Evolutionary conservation across 2,113 vertebrate species (phyloP).

Genomic region (Plotosus lineatus): DNA sequence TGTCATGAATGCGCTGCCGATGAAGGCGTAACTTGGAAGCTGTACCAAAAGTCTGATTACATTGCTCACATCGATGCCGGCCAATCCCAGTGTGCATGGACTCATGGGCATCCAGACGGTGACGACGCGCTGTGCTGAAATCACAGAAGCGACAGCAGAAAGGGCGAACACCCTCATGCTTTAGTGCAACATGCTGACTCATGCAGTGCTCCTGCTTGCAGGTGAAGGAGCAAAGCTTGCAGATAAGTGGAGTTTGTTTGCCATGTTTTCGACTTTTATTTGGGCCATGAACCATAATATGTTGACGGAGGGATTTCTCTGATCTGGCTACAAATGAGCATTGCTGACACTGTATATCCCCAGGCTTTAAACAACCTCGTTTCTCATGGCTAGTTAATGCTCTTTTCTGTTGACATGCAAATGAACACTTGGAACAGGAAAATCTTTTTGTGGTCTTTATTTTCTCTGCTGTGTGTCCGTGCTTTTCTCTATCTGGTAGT

Average conservation of each 20-base stretch:
- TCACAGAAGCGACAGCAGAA: constrained; percentile 82
- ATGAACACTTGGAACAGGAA: constrained; percentile 80
- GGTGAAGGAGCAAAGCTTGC: constrained; percentile 76
- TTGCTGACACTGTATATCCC: constrained; percentile 71
- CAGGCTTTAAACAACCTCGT: constrained; percentile 76
- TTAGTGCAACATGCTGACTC: constrained; percentile 79
- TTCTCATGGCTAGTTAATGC: constrained; percentile 78
- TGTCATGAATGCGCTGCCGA: constrained; percentile 85
- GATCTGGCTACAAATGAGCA: constrained; percentile 79
- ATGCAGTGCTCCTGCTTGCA: constrained; percentile 85
- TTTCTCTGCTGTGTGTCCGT: neutral
- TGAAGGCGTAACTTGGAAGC: constrained; percentile 88
- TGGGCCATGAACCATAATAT: constrained; percentile 70
- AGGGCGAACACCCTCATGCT: constrained; percentile 81
- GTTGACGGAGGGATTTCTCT: constrained; percentile 72
- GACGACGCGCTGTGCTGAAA: constrained; percentile 85
- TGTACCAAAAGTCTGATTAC: constrained; percentile 87
- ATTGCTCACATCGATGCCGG: constrained; percentile 80
- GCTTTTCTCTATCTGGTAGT: constrained; percentile 9
- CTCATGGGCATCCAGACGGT: constrained; percentile 88
- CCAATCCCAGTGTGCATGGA: constrained; percentile 89
- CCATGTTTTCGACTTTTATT: constrained; percentile 42
- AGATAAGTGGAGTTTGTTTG: constrained; percentile 61
- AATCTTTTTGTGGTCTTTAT: constrained; percentile 59
- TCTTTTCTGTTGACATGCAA: constrained; percentile 80